These are phyloP conservation scores for Anguilla obscura DNA, from an alignment of 2,797 vertebrate genomes.

Conservation along the genomic window DNA sequence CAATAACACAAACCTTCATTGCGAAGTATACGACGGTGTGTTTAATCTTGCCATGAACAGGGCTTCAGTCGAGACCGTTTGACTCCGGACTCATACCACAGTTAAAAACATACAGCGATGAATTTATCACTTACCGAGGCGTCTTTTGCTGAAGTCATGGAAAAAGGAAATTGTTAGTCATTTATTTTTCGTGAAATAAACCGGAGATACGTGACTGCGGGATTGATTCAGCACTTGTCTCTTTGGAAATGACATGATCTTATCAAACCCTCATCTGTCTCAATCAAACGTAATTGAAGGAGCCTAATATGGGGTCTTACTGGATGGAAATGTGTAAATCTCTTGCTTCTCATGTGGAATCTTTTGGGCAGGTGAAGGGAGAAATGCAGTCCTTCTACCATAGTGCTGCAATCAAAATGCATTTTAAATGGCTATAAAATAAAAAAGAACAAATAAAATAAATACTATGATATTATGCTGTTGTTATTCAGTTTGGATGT, in stretches of 20 bases:
- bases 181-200: conserved; percentile 4
- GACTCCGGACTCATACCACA: not conserved
- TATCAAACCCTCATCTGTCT: not conserved
- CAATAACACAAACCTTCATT: not conserved
- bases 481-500: too few relatives aligned
- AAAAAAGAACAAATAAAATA: not conserved
- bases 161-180: conserved; percentile 17
- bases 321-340: not conserved
- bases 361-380: not conserved
- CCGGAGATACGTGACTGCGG: not conserved
- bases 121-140: not conserved
- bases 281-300: not conserved
- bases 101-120: not conserved
- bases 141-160: not conserved
- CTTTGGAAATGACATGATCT: not conserved
- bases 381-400: not conserved
- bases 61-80: not conserved
- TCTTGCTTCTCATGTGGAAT: not conserved
- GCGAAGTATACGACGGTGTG: not conserved
- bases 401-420: not conserved
- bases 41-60: not conserved
- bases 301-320: not conserved
- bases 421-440: not conserved
- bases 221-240: conserved; percentile 12
- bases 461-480: not conserved